These are phyloP conservation scores for Agrypnia vestita DNA, from an alignment of 1,140 invertebrate genomes.

Conservation along the genomic window DNA sequence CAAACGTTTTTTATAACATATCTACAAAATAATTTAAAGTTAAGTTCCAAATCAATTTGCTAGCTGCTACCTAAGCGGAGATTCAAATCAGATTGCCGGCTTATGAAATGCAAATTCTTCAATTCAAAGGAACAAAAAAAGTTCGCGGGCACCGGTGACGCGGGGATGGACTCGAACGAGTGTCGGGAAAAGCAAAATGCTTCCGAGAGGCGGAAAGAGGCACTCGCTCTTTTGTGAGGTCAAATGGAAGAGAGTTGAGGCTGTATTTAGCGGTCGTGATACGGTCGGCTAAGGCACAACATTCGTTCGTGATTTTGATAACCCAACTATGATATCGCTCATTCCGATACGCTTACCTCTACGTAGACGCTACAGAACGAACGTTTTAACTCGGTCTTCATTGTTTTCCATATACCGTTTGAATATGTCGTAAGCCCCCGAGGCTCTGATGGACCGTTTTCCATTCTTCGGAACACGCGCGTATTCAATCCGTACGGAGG, in stretches of 20 bases:
- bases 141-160: no score
- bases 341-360: constrained; percentile 31
- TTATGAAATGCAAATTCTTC: background rate
- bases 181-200: background rate
- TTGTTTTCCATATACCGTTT: constrained; percentile 45
- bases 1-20: no score
- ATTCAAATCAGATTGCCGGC: no score
- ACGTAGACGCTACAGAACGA: constrained; percentile 12
- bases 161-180: background rate
- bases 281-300: background rate
- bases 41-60: background rate
- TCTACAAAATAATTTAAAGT: no score
- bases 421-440: constrained; percentile 32
- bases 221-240: background rate
- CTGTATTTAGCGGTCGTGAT: constrained; percentile 21
- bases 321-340: constrained; percentile 59
- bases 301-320: constrained; percentile 59
- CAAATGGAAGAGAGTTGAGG: background rate
- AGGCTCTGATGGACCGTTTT: background rate
- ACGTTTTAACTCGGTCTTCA: constrained; percentile 35
- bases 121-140: background rate
- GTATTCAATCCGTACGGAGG: background rate
- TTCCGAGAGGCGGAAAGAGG: constrained; percentile 2
- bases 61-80: no score
- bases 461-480: constrained; percentile 29